Evolutionary conservation across 1,140 invertebrate species (phyloP).

Genomic region (Pantala flavescens): DNA sequence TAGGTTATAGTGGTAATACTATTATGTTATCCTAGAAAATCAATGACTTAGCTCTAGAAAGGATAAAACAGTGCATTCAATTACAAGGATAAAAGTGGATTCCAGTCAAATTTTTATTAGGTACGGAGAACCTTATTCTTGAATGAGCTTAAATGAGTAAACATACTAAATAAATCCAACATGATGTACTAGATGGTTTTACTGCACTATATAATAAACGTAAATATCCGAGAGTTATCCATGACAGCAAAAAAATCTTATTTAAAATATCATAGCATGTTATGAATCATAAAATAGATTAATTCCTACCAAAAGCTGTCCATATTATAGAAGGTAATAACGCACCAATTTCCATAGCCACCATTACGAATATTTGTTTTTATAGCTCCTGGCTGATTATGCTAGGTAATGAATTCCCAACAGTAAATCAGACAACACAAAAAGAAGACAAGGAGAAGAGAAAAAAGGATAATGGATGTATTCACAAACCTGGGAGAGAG

Average conservation of each 20-base stretch:
- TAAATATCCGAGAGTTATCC: neutral
- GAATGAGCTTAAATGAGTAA: no score
- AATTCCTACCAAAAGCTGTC: neutral
- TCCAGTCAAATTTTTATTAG: no score
- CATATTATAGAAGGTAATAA: neutral
- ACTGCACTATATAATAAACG: neutral
- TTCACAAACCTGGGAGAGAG: conserved; percentile 50
- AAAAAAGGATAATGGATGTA: conserved; percentile 13
- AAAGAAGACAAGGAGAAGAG: conserved; percentile 19
- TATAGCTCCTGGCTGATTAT: neutral
- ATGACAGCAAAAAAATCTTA: neutral
- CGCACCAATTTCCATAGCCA: neutral
- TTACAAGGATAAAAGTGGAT: no score
- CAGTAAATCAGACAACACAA: conserved; percentile 14
- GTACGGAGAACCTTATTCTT: no score
- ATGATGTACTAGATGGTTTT: neutral
- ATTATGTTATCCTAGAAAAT: no score
- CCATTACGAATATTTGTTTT: neutral
- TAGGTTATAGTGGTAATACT: no score
- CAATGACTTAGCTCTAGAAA: no score
- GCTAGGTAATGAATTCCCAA: neutral
- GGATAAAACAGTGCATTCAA: no score
- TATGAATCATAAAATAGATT: neutral
- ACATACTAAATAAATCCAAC: no score
- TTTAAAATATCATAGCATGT: neutral